A percentile compares a stretch with the other conserved stretches of the same genome.
Evolutionary conservation across 2,797 vertebrate species (phyloP).

Genomic region (Tinamus major): DNA sequence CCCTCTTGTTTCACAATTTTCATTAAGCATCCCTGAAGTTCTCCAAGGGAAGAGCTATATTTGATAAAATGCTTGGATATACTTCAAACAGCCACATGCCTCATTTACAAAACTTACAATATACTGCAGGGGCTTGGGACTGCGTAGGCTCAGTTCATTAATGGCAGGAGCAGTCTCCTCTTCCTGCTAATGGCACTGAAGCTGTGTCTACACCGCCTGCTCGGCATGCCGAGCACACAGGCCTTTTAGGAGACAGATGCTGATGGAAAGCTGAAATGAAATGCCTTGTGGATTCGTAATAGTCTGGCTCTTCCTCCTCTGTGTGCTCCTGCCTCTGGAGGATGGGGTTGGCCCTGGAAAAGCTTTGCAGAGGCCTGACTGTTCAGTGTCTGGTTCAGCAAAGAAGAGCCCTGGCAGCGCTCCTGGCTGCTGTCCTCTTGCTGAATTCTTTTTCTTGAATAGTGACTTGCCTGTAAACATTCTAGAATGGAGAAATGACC

Average conservation of each 20-base stretch:
- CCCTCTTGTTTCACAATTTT: not conserved
- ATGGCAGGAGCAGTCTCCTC: not conserved
- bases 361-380: not conserved
- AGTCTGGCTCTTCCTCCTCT: not conserved
- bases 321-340: not conserved
- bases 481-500: not conserved
- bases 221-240: conserved; percentile 1
- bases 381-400: not conserved
- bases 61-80: not conserved
- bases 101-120: not conserved
- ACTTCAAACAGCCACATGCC: not conserved
- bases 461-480: not conserved
- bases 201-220: not conserved
- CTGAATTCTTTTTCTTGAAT: not conserved
- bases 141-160: not conserved
- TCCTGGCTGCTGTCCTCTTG: not conserved
- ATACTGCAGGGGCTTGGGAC: not conserved
- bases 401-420: not conserved
- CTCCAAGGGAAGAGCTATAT: not conserved
- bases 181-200: not conserved
- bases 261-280: not conserved
- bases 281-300: not conserved
- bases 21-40: not conserved
- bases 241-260: not conserved
- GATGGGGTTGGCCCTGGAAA: not conserved